Conservation (phyloP, 2,113 vertebrate species). For the Rhinolophus ferrumequinum region DNA sequence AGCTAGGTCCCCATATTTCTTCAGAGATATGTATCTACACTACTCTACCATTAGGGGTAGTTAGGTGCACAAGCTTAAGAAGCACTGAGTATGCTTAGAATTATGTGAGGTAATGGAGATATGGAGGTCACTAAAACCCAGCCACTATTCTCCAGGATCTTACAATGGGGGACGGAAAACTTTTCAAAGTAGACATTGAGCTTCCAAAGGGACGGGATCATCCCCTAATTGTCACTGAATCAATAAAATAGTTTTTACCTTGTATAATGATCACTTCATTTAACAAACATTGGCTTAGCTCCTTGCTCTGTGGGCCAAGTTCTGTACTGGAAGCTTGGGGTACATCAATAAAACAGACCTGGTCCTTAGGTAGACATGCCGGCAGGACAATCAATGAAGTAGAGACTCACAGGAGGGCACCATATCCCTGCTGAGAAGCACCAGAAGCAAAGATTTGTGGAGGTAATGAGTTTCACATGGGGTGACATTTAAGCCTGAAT, state of each 20-base stretch:
- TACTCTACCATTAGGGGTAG: not conserved
- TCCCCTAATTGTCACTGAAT: not conserved
- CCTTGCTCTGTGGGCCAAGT: not conserved
- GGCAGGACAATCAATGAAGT: not conserved
- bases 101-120: not conserved
- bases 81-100: not conserved
- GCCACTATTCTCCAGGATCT: not conserved
- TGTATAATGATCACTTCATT: constrained; percentile 7
- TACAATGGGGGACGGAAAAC: constrained; percentile 25
- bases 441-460: not conserved
- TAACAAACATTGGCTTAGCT: not conserved
- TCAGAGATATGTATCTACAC: not conserved
- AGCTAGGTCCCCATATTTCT: not conserved
- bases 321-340: not conserved
- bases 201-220: not conserved
- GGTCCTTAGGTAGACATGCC: not conserved
- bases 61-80: not conserved
- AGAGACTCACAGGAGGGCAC: not conserved
- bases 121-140: constrained; percentile 25
- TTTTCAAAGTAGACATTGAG: not conserved
- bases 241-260: not conserved
- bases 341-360: not conserved
- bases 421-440: not conserved
- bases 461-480: not conserved
- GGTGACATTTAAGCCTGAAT: not conserved